Evolutionary conservation across 2,113 vertebrate species (phyloP).

Genomic region (Dromiciops gliroides): DNA sequence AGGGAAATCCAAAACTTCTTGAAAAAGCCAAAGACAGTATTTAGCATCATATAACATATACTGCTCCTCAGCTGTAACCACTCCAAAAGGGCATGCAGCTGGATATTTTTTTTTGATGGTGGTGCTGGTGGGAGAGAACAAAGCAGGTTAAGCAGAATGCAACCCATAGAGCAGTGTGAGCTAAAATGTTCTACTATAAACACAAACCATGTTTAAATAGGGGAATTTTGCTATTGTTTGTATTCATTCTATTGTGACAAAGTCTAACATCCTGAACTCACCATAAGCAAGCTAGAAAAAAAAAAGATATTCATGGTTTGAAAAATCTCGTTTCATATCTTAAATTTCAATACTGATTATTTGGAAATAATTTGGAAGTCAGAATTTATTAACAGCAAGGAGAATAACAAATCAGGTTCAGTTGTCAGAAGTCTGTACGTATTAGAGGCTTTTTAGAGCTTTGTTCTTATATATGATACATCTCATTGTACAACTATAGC

Average conservation of each 20-base stretch:
- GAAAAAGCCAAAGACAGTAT: slow-evolving; percentile 73
- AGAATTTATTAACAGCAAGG: neutral
- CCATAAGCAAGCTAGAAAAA: slow-evolving; percentile 7
- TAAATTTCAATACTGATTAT: slow-evolving; percentile 30
- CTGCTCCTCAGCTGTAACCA: slow-evolving; percentile 78
- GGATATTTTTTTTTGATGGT: slow-evolving; percentile 54
- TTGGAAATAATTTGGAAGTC: slow-evolving; percentile 11
- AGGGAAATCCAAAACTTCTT: slow-evolving; percentile 55
- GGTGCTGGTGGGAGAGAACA: slow-evolving; percentile 35
- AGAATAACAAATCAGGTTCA: neutral
- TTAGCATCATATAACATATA: slow-evolving; percentile 60
- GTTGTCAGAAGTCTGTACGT: slow-evolving; percentile 14
- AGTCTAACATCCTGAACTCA: slow-evolving; percentile 32
- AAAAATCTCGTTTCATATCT: slow-evolving; percentile 27
- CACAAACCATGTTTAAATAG: slow-evolving; percentile 52
- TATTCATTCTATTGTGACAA: slow-evolving; percentile 43
- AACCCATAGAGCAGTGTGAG: slow-evolving; percentile 34
- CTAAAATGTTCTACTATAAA: slow-evolving; percentile 39
- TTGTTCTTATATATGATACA: neutral
- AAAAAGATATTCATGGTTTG: slow-evolving; percentile 47
- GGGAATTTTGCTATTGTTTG: slow-evolving; percentile 25
- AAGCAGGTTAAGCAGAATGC: slow-evolving; percentile 46
- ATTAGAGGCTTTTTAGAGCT: neutral
- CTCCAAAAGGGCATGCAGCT: slow-evolving; percentile 66
- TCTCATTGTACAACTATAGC: neutral